Conservation (phyloP, 2,113 vertebrate genomes). For the Electrona antarctica region DNA sequence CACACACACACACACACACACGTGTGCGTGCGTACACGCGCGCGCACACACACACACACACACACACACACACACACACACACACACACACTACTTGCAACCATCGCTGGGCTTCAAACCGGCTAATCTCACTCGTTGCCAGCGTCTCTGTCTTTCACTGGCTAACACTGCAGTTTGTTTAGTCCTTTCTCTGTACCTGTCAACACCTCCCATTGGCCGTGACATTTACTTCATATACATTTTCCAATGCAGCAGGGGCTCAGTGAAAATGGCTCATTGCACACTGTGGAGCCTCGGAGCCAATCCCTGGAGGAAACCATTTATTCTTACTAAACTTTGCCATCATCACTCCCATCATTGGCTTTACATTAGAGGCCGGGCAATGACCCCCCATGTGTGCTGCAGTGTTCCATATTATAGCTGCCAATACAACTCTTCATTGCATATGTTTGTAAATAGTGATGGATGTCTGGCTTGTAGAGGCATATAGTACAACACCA, state of each 20-base stretch:
- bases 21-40: not conserved
- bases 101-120: conserved; percentile 40
- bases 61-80: conserved; percentile 2
- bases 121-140: conserved; percentile 51
- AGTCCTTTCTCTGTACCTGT: conserved; percentile 71
- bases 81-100: conserved; percentile 27
- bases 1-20: conserved; percentile 44
- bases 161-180: conserved; percentile 67
- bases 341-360: conserved; percentile 51
- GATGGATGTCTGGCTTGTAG: conserved; percentile 1
- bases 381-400: conserved; percentile 35
- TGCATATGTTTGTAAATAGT: conserved; percentile 41
- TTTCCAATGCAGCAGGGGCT: conserved; percentile 58
- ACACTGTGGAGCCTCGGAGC: conserved; percentile 36
- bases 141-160: conserved; percentile 67
- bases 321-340: conserved; percentile 58
- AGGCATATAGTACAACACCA: not conserved
- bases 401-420: conserved; percentile 4
- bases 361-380: conserved; percentile 39
- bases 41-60: not conserved
- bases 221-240: conserved; percentile 73
- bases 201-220: conserved; percentile 70
- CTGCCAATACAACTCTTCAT: conserved; percentile 42
- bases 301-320: conserved; percentile 58
- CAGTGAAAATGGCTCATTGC: conserved; percentile 60